Evolutionary conservation across 1,140 invertebrate genomes (phyloP), one percentile per base, ranked within the genome.

Genomic region (Yoshiicerus persimilis): DNA sequence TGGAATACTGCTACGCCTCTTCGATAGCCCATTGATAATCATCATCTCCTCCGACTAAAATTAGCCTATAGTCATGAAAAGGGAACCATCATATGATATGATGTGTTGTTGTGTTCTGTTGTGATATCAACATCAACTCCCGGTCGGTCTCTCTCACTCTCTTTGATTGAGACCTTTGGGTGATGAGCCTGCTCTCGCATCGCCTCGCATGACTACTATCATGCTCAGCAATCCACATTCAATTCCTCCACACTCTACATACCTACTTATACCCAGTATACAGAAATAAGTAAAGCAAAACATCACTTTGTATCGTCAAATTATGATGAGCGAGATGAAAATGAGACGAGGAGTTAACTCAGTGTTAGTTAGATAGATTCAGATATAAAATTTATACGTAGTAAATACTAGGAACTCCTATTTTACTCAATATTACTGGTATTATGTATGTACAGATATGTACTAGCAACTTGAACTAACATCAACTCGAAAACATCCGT

Each of bases 21-120:
- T 86, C 87, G 83, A 88, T 86, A 88, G 87, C 87, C 87, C 84
- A 85, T 80, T 86, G 87, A 88, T 88, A 88, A 88, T 85, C 87
- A 87, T 87, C 87, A 66, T 39, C 62, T 64, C 30, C 36, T 75
- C 83, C 47, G 84, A 88, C 87, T 88, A 88, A 88, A 88, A 88
- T 88, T 88, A 88, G 87, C 84, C 84, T 86, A 86, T 86, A 86
- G 62, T 80, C 75, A 80, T 80, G 75, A 80, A 80, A 80, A 80
- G 75, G 75, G 75, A 80, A 80, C 30, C 34, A 80, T 80, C 32
- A 36, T 80, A 80, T 38, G 66, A 80, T 10, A 80, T 80, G 30
- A 56, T 38, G n/a, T 80, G 75, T 34, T 80, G 32, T 80, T 80
- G 38, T 80, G 75, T 38, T 34, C 32, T 36, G 32, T 80, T 80